Percentiles rank a stretch among this genome's conserved stretches.
Conservation (phyloP, 2,888 invertebrate genomes). For the Phasia obesa region DNA sequence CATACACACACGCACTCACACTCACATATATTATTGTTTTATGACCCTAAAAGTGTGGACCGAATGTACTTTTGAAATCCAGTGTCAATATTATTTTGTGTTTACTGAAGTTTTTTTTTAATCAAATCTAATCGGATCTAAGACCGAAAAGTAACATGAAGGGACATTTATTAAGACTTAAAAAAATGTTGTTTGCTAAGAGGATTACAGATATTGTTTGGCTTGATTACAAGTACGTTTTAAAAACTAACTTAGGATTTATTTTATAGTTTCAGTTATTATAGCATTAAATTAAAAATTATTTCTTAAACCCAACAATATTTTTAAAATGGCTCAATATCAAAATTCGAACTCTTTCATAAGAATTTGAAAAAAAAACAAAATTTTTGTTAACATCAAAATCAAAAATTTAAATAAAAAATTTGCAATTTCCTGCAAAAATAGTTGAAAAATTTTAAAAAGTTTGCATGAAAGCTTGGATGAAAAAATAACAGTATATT, state of each 20-base stretch:
- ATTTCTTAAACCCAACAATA: too few species aligned
- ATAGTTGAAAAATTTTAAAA: too few species aligned
- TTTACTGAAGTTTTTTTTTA: slow-evolving; percentile 16
- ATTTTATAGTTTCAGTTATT: not conserved
- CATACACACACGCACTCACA: not conserved
- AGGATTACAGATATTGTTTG: slow-evolving; percentile 8
- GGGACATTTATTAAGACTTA: slow-evolving; percentile 11
- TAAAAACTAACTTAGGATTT: not conserved
- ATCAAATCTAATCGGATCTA: slow-evolving; percentile 46
- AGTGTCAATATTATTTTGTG: slow-evolving; percentile 44
- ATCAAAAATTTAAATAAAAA: too few species aligned
- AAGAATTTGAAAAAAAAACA: too few species aligned
- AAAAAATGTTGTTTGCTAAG: slow-evolving; percentile 5
- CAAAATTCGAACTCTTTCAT: too few species aligned
- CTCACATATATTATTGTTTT: not conserved
- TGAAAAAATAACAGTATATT: too few species aligned
- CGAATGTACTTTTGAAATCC: slow-evolving; percentile 25
- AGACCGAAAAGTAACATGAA: slow-evolving; percentile 11
- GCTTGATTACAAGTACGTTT: not conserved
- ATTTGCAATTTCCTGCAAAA: too few species aligned
- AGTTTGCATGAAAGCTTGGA: too few species aligned
- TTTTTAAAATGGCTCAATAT: too few species aligned
- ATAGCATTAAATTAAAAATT: too few species aligned
- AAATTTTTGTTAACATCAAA: too few species aligned
- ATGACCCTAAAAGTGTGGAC: slow-evolving; percentile 57